Evolutionary conservation across 2,888 invertebrate genomes (phyloP), one percentile per base, ranked within the genome.

Genomic region (Panopea generosa): DNA sequence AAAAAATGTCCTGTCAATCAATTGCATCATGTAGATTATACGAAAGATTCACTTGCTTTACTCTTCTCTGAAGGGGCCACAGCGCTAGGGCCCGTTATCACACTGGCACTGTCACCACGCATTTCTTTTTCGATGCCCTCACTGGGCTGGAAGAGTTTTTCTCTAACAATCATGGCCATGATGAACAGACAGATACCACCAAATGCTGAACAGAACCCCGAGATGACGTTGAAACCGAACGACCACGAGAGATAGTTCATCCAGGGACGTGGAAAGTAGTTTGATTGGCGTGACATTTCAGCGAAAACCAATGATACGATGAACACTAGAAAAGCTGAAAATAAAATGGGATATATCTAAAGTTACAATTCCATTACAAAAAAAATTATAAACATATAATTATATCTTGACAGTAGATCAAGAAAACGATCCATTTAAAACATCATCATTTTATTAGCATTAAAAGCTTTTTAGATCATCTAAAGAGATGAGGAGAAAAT

Each of bases 161-260:
- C 82, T 53, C 74, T 77, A 53, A 82, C 77, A 24, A 88, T 80
- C 45, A 88, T 85, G 4, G 84, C 86, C 50, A 82, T 83, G 57
- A 89, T 79, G 61, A 89, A 88, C n/a, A 85, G 47, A 29, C 84
- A 82, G 70, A 92, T 91, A 45, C 89, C 88, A 2, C 89, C 87
- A 72, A 92, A 91, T 18, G 91, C 83, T 2, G 87, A 83, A 66
- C 89, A 85, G 78, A 93, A 89, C 2, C 90, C 88, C 0, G 97
- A 95, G 45, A 97, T 94, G 95, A 59, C 96, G 29, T 97, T 98
- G 43, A 98, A 93, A 0, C 96, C 96, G 90, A 97, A 99, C 0
- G 98, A 98, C 97, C 98, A 99, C 2, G 98, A 98, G 83, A 99
- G 95, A 93, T 97, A 98, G 93, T 98, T 99, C 92, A 99, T 98